Base-by-base conservation (phyloP, 2,888 invertebrate genomes). In the Euzophera pinguis region DNA sequence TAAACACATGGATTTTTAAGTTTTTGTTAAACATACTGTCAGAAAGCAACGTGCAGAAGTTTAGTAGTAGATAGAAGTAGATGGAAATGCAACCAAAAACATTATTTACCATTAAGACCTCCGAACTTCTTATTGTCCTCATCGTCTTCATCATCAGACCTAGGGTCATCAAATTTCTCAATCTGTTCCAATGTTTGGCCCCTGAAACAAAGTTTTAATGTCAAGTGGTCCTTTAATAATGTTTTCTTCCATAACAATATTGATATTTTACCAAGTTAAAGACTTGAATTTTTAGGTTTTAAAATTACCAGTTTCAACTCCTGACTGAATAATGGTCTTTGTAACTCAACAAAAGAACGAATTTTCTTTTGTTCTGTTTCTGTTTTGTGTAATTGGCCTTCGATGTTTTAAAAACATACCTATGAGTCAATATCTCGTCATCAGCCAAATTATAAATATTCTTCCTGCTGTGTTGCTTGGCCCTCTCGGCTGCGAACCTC, bases 171-270 rank as follows among this genome's bases (percentile, higher is more conserved):
- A 84, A 97, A 98, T 75, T 96, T 96, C 78, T 98, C 97, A 60
- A 98, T 95, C 75, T 97, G 96, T 66, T 95, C 95, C 12, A 99
- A 82, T 0, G 97, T 94, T 83, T 97, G 96, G 0, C 98, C 99
- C 74, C 94, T 91, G 76, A 10, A 76, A 73, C 6, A 56, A 9
- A 37, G 14, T 12, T 50, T 38, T 6, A n/a, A n/a, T n/a, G n/a
- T n/a, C n/a, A n/a, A n/a, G n/a, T n/a, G n/a, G n/a, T n/a, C n/a
- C n/a, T n/a, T n/a, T n/a, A n/a, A n/a, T n/a, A n/a, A n/a, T n/a
- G n/a, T n/a, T n/a, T n/a, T n/a, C n/a, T n/a, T n/a, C n/a, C n/a
- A n/a, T n/a, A n/a, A n/a, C n/a, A n/a, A n/a, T n/a, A n/a, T n/a
- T n/a, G n/a, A n/a, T n/a, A n/a, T n/a, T n/a, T n/a, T n/a, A n/a